Conservation (phyloP, 2,888 invertebrate genomes). For the Nomada fucata region DNA sequence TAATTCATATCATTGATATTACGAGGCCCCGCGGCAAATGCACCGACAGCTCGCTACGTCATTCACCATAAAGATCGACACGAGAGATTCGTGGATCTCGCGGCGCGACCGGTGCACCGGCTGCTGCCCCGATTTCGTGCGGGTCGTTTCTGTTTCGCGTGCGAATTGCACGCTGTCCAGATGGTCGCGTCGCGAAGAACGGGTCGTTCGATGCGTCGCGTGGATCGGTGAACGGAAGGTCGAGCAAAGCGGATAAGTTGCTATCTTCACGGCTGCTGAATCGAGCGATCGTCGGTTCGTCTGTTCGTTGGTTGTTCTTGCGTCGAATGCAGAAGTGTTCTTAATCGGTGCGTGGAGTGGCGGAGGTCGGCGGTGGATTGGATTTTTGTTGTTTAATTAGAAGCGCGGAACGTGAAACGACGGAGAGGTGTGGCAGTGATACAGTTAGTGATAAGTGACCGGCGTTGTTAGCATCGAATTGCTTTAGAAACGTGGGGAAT, state of each 20-base stretch:
- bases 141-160: constrained; percentile 4
- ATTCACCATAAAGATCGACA: constrained; percentile 65
- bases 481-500: too few species aligned
- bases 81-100: constrained; percentile 55
- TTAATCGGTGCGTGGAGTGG: too few species aligned
- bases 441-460: too few species aligned
- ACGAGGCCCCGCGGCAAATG: constrained; percentile 57
- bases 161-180: not conserved
- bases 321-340: too few species aligned
- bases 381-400: too few species aligned
- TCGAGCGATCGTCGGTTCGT: constrained; percentile 38
- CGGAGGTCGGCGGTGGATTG: too few species aligned
- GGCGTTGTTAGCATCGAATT: too few species aligned
- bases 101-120: constrained; percentile 10
- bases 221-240: constrained; percentile 27
- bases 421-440: too few species aligned
- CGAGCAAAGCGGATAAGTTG: constrained; percentile 50
- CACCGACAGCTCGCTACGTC: constrained; percentile 64
- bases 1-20: constrained; percentile 75
- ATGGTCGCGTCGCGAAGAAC: constrained; percentile 26
- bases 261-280: constrained; percentile 43
- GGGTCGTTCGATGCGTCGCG: constrained; percentile 8
- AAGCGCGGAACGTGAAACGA: too few species aligned
- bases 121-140: not conserved
- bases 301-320: too few species aligned